Percentiles rank a stretch among this genome's conserved stretches.
These are phyloP conservation scores for Tragelaphus eurycerus DNA, from an alignment of 2,797 vertebrate species.

Conservation along the genomic window DNA sequence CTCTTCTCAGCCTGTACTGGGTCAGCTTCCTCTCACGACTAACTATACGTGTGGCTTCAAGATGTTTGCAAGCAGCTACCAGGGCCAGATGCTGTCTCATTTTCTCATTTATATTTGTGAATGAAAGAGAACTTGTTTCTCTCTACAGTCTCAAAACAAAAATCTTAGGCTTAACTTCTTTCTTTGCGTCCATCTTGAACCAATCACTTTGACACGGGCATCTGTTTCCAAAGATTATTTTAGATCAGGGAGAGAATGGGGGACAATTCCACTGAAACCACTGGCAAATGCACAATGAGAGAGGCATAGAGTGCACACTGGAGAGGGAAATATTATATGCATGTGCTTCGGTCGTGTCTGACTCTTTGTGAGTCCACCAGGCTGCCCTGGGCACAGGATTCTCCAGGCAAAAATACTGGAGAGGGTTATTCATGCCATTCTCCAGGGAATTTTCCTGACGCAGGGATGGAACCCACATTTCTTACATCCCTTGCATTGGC, in stretches of 20 bases:
- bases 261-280: not conserved
- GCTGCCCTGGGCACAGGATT: not conserved
- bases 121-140: not conserved
- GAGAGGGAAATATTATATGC: not conserved
- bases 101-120: not conserved
- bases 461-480: not conserved
- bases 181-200: not conserved
- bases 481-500: not conserved
- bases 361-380: not conserved
- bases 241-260: not conserved
- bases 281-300: not conserved
- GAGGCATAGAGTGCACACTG: not conserved
- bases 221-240: not conserved
- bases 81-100: not conserved
- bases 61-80: not conserved
- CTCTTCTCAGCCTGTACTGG: not conserved
- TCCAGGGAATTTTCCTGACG: not conserved
- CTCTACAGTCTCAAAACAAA: not conserved
- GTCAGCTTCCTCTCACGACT: not conserved
- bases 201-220: not conserved
- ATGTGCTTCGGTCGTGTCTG: accelerated
- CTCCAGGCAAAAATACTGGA: not conserved
- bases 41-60: not conserved
- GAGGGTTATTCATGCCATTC: not conserved
- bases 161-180: not conserved